Percentiles rank a stretch among this genome's conserved stretches.
Conservation (phyloP, 2,113 vertebrate species). For the Chinchilla lanigera region DNA sequence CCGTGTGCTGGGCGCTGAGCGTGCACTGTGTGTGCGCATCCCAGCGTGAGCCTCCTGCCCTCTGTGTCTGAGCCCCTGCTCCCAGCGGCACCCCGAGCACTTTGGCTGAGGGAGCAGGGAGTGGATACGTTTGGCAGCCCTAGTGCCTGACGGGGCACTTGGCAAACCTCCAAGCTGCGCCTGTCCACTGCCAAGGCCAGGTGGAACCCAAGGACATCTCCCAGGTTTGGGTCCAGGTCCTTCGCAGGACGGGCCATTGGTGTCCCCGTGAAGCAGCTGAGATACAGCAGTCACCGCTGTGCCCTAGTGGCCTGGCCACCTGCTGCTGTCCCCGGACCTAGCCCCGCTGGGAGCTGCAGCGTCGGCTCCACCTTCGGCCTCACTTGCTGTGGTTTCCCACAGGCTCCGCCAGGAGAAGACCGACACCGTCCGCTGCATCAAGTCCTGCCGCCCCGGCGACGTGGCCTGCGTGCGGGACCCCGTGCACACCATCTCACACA, state of each 20-base stretch:
- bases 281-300: neutral
- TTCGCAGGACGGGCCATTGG: neutral
- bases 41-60: fast-evolving
- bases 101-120: neutral
- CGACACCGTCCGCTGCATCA: constrained; percentile 94
- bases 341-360: fast-evolving
- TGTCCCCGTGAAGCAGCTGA: fast-evolving
- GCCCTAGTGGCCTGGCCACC: fast-evolving
- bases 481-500: constrained; percentile 94
- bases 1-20: neutral
- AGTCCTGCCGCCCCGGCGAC: constrained; percentile 92
- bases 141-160: fast-evolving
- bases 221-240: fast-evolving
- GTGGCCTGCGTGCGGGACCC: constrained; percentile 91
- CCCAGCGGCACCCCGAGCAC: neutral
- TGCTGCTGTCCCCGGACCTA: neutral
- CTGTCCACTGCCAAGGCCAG: fast-evolving
- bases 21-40: fast-evolving
- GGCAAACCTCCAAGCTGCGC: neutral
- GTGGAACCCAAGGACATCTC: fast-evolving
- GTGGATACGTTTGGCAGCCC: fast-evolving
- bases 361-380: neutral
- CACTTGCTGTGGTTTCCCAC: constrained; percentile 47
- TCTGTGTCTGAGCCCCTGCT: neutral
- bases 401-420: constrained; percentile 89